These are phyloP conservation scores for Drosophila antonietae DNA, from an alignment of 2,888 invertebrate species.

Conservation along the genomic window DNA sequence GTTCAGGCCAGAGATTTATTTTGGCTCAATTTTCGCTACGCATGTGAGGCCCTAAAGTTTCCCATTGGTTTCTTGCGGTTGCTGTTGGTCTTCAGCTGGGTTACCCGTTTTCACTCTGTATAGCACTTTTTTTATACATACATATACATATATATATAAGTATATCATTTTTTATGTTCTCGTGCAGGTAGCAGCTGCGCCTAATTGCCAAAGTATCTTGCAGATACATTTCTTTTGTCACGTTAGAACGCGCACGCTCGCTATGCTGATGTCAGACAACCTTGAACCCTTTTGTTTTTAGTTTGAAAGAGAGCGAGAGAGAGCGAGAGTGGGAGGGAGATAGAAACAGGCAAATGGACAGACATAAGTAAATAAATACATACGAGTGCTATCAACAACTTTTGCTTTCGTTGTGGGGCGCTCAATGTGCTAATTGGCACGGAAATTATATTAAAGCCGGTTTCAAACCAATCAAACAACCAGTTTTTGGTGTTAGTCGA, in stretches of 20 bases:
- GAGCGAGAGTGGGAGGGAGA: background rate
- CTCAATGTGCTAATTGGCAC: slow-evolving; percentile 71
- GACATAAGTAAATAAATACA: slow-evolving; percentile 8
- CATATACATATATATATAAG: background rate
- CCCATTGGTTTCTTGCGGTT: slow-evolving; percentile 39
- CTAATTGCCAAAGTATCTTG: slow-evolving; percentile 73
- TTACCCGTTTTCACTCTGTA: slow-evolving; percentile 38
- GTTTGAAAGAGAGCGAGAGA: slow-evolving; percentile 41
- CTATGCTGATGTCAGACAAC: slow-evolving; percentile 71
- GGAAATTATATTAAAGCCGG: slow-evolving; percentile 72
- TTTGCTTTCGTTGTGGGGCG: slow-evolving; percentile 70
- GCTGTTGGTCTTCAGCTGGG: slow-evolving; percentile 16
- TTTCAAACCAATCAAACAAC: slow-evolving; percentile 56
- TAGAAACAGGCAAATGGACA: background rate
- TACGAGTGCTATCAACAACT: slow-evolving; percentile 65
- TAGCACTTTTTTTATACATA: slow-evolving; percentile 17
- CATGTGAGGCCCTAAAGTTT: slow-evolving; percentile 40
- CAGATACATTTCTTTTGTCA: slow-evolving; percentile 77
- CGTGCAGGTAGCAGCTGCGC: slow-evolving; percentile 75
- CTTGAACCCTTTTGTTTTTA: slow-evolving; percentile 73
- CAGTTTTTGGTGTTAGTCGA: slow-evolving; percentile 56
- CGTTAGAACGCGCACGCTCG: slow-evolving; percentile 59
- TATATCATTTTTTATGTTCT: slow-evolving; percentile 19
- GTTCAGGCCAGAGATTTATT: slow-evolving; percentile 56
- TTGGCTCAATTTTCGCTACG: slow-evolving; percentile 52